Evolutionary conservation across 1,140 invertebrate species (phyloP).

Genomic region (Anastatus disparis): DNA sequence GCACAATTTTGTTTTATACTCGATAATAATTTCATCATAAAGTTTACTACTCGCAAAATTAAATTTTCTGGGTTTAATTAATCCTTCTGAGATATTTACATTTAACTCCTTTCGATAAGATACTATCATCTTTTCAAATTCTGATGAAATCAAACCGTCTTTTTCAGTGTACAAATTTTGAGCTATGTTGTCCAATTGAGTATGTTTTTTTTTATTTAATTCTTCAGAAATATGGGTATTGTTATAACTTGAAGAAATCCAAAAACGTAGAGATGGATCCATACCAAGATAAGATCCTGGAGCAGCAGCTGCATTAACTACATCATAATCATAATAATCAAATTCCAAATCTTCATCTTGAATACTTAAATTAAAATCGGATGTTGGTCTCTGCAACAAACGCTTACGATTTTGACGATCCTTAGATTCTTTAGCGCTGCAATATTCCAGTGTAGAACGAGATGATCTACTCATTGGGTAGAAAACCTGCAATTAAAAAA

Average conservation of each 20-base stretch:
- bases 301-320: slow-evolving; percentile 81
- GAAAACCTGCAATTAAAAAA: slow-evolving; percentile 69
- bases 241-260: slow-evolving; percentile 81
- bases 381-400: slow-evolving; percentile 74
- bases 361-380: slow-evolving; percentile 81
- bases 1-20: slow-evolving; percentile 54
- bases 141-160: slow-evolving; percentile 51
- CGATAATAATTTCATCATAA: slow-evolving; percentile 57
- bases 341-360: slow-evolving; percentile 81
- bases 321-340: slow-evolving; percentile 91
- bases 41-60: slow-evolving; percentile 47
- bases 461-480: slow-evolving; percentile 74
- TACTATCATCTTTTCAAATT: slow-evolving; percentile 48
- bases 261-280: slow-evolving; percentile 87
- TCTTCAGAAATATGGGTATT: slow-evolving; percentile 49
- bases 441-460: slow-evolving; percentile 55
- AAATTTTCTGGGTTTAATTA: slow-evolving; percentile 28
- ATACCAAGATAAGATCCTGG: slow-evolving; percentile 85
- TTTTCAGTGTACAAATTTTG: slow-evolving; percentile 54
- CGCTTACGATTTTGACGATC: slow-evolving; percentile 79
- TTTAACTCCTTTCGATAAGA: neutral
- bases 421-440: slow-evolving; percentile 76
- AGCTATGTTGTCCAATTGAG: neutral
- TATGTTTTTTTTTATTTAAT: slow-evolving; percentile 25
- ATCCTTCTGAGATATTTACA: neutral